Evolutionary conservation across 1,140 invertebrate genomes (phyloP).

Genomic region (Drosophila nigromelanica): DNA sequence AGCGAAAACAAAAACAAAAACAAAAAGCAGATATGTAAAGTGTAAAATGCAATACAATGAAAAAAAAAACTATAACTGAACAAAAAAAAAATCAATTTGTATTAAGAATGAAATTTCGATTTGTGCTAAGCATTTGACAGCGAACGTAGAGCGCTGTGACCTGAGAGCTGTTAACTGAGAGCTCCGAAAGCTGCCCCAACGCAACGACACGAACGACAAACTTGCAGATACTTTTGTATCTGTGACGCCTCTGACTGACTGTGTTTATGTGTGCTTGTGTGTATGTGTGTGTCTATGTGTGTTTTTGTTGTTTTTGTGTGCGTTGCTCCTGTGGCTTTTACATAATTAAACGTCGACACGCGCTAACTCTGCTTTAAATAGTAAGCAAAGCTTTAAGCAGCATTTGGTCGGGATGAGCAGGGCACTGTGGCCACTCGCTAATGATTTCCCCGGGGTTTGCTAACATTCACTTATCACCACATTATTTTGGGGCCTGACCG

Average conservation of each 20-base stretch:
- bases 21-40: slow-evolving; percentile 5
- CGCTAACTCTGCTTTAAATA: slow-evolving; percentile 56
- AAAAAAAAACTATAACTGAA: slow-evolving; percentile 11
- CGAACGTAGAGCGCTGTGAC: slow-evolving; percentile 5
- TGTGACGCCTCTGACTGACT: slow-evolving; percentile 26
- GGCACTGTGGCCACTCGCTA: slow-evolving; percentile 62
- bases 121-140: slow-evolving; percentile 27
- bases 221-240: slow-evolving; percentile 50
- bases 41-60: slow-evolving; percentile 10
- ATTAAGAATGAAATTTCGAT: slow-evolving; percentile 78
- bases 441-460: slow-evolving; percentile 74
- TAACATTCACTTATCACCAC: slow-evolving; percentile 71
- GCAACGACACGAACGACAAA: slow-evolving; percentile 28
- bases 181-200: slow-evolving; percentile 4
- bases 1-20: slow-evolving; percentile 30
- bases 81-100: slow-evolving; percentile 75
- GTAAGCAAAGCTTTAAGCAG: slow-evolving; percentile 49
- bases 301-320: slow-evolving; percentile 23
- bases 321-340: slow-evolving; percentile 54
- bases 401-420: slow-evolving; percentile 15
- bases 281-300: slow-evolving; percentile 1
- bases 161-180: slow-evolving; percentile 17
- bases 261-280: slow-evolving; percentile 1
- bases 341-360: slow-evolving; percentile 52
- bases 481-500: slow-evolving; percentile 35